A percentile compares a stretch with the other conserved stretches of the same genome.
phyloP scores from a whole-genome alignment of 1,140 invertebrate genomes.

The Ctenoplectra terminalis region DNA sequence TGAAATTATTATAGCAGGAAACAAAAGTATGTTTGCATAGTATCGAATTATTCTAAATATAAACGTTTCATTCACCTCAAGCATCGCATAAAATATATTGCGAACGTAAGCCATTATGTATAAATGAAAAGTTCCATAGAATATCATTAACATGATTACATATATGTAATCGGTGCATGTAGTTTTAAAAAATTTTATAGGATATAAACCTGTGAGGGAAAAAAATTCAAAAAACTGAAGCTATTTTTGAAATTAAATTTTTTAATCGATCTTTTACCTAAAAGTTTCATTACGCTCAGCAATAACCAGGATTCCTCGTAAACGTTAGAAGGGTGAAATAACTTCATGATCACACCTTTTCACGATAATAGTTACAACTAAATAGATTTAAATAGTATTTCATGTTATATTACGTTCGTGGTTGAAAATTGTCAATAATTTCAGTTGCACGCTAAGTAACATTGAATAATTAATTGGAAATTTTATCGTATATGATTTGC shows the following conservation, averaged over 20 bases:
- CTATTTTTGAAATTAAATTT: background rate
- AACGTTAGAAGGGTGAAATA: constrained; percentile 22
- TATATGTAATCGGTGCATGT: background rate
- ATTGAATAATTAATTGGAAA: constrained; percentile 32
- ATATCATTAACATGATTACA: background rate
- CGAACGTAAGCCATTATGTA: background rate
- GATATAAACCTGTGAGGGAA: constrained; percentile 32
- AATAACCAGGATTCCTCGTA: constrained; percentile 41
- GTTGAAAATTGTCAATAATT: constrained; percentile 24
- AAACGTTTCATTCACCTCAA: background rate
- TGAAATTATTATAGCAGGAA: constrained; percentile 12
- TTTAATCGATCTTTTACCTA: constrained; percentile 10
- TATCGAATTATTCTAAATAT: background rate
- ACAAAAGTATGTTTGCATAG: background rate
- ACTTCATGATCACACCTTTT: background rate
- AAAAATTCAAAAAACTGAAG: background rate
- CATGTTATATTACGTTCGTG: background rate
- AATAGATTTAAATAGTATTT: background rate
- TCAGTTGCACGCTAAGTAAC: background rate
- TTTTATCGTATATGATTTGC: background rate
- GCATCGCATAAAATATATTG: background rate
- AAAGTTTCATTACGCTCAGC: background rate
- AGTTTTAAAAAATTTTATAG: constrained; percentile 10
- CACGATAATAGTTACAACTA: background rate
- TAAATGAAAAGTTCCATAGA: background rate